Percentiles rank a stretch among this genome's conserved stretches.
phyloP scores from a whole-genome alignment of 2,113 vertebrate genomes.

The Callorhinus ursinus region DNA sequence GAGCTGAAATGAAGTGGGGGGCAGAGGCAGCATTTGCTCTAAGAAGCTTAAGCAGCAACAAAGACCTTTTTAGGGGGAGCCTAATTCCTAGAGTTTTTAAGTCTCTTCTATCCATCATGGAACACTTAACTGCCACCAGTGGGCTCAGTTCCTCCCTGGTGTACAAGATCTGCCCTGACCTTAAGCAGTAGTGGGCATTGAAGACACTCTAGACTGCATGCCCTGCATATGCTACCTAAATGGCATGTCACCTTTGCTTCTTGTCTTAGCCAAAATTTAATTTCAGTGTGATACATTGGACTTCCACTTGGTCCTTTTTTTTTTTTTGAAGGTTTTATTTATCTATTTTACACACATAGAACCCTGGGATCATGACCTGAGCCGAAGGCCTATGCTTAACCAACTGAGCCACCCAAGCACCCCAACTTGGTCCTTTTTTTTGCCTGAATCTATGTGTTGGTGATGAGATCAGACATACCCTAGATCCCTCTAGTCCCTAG shows the following conservation, averaged over 20 bases:
- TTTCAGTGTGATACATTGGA: background rate
- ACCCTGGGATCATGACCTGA: no score
- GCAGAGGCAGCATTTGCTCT: background rate
- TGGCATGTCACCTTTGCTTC: background rate
- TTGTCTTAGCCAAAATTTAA: background rate
- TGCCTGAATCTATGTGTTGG: background rate
- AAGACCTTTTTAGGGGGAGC: background rate
- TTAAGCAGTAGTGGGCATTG: background rate
- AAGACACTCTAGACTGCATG: background rate
- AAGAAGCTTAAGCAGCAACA: background rate
- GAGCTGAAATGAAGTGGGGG: background rate
- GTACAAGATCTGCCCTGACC: background rate
- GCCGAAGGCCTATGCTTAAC: no score
- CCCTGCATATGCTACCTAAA: fast-evolving
- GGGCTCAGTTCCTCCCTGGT: background rate
- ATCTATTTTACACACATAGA: no score
- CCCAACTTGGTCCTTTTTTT: background rate
- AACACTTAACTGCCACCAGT: background rate
- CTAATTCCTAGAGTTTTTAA: background rate
- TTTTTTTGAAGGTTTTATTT: background rate
- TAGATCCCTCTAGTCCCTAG: background rate
- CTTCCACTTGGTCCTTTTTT: background rate
- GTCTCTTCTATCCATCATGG: background rate
- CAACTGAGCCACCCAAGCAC: no score
- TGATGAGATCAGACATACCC: background rate